phyloP scores from a whole-genome alignment of 2,113 vertebrate species.

The Pimephales promelas region DNA sequence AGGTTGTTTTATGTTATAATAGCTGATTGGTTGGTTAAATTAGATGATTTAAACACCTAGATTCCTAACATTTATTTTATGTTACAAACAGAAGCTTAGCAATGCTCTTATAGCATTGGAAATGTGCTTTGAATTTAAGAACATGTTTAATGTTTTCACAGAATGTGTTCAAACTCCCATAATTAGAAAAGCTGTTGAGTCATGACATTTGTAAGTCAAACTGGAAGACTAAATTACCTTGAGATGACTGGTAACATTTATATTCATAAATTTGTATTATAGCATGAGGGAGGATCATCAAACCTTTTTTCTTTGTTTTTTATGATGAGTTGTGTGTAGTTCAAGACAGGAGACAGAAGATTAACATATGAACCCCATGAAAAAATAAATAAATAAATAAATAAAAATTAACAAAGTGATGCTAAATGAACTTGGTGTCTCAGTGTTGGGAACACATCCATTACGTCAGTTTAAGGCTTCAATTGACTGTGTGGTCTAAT shows the following conservation, averaged over 20 bases:
- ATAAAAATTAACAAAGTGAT: constrained; percentile 49
- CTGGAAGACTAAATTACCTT: neutral
- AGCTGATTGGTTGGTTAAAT: neutral
- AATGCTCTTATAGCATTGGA: neutral
- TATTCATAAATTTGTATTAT: constrained; percentile 46
- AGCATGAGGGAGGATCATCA: neutral
- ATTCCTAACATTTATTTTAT: neutral
- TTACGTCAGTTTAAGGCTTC: constrained; percentile 36
- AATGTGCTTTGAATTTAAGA: neutral
- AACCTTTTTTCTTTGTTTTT: neutral
- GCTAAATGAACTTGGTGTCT: constrained; percentile 12
- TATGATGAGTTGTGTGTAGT: constrained; percentile 38
- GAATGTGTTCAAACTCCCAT: neutral
- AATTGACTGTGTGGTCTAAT: constrained; percentile 48
- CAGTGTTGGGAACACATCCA: constrained; percentile 32
- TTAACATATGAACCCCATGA: constrained; percentile 20
- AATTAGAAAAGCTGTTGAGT: neutral
- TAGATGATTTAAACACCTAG: neutral
- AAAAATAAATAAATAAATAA: neutral
- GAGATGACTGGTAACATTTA: neutral
- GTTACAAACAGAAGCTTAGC: neutral
- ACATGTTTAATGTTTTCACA: neutral
- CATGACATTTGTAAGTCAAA: neutral
- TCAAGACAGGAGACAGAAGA: constrained; percentile 7
- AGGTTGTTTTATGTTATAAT: neutral